phyloP scores from a whole-genome alignment of 2,113 vertebrate genomes.

The Brachypteracias leptosomus region DNA sequence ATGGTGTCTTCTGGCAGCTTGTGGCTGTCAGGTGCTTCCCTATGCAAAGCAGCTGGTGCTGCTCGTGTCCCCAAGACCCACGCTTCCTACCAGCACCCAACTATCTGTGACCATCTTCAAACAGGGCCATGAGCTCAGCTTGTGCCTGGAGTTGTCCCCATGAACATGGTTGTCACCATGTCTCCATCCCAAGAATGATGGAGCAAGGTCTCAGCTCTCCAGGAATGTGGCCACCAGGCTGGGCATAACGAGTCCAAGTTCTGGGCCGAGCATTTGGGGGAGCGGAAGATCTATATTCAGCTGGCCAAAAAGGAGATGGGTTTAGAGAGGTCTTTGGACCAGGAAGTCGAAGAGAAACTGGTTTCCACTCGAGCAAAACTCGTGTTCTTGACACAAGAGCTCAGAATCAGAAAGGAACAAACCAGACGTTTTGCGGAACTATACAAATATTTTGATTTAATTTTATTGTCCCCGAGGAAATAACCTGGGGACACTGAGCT shows the following conservation, averaged over 20 bases:
- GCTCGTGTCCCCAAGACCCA: neutral
- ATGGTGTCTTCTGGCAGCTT: rapidly evolving
- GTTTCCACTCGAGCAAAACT: neutral
- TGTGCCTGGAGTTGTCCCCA: neutral
- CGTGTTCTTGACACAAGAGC: neutral
- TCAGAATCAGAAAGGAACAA: neutral
- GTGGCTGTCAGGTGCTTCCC: neutral
- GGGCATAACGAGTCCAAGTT: rapidly evolving
- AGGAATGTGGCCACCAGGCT: neutral
- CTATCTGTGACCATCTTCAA: neutral
- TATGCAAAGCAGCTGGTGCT: neutral
- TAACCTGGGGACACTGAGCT: neutral
- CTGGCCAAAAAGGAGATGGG: neutral
- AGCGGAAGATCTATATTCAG: neutral
- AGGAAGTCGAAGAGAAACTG: neutral
- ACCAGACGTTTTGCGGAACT: neutral
- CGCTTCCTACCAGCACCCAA: neutral
- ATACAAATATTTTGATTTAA: neutral
- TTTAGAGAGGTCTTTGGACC: neutral
- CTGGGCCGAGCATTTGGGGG: neutral
- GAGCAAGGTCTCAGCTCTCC: neutral
- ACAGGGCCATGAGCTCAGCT: neutral
- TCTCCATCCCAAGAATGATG: neutral
- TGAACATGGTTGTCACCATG: too few species aligned
- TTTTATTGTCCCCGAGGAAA: neutral